Percentiles rank a stretch among this genome's conserved stretches.
Conservation (phyloP, 2,888 invertebrate genomes). For the Diabrotica balteata region DNA sequence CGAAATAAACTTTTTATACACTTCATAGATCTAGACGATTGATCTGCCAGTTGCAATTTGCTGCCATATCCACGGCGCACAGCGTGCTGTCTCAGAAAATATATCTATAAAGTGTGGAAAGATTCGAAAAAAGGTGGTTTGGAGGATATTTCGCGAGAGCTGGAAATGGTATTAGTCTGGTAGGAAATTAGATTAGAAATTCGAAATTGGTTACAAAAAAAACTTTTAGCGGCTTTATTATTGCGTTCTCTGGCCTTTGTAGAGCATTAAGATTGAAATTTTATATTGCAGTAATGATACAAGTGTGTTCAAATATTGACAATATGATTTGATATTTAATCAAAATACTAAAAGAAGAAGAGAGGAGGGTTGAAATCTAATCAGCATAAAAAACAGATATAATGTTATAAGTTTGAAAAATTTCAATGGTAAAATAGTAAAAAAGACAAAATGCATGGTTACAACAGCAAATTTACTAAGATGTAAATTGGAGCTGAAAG, state of each 20-base stretch:
- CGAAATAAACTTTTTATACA: constrained; percentile 47
- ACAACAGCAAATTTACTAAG: no score
- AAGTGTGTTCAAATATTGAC: no score
- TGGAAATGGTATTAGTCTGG: constrained; percentile 18
- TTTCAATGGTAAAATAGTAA: no score
- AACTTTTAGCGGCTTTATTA: constrained; percentile 10
- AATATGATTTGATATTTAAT: no score
- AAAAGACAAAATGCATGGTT: no score
- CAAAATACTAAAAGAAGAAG: no score
- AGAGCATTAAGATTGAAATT: no score
- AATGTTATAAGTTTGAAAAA: no score
- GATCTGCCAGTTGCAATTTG: constrained; percentile 58
- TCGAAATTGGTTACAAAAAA: constrained; percentile 12
- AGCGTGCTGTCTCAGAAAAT: constrained; percentile 47
- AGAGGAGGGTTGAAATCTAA: no score
- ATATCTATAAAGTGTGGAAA: constrained; percentile 50
- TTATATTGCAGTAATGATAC: no score
- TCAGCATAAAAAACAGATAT: no score
- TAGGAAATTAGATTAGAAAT: constrained; percentile 21
- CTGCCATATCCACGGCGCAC: constrained; percentile 47
- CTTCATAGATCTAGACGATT: constrained; percentile 50
- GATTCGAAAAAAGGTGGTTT: constrained; percentile 13
- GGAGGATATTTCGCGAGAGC: constrained; percentile 1
- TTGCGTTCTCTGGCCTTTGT: not conserved
- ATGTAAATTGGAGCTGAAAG: no score